Evolutionary conservation across 1,140 invertebrate species (phyloP), one percentile per base, ranked within the genome.

Genomic region (Dreissena rostriformis): DNA sequence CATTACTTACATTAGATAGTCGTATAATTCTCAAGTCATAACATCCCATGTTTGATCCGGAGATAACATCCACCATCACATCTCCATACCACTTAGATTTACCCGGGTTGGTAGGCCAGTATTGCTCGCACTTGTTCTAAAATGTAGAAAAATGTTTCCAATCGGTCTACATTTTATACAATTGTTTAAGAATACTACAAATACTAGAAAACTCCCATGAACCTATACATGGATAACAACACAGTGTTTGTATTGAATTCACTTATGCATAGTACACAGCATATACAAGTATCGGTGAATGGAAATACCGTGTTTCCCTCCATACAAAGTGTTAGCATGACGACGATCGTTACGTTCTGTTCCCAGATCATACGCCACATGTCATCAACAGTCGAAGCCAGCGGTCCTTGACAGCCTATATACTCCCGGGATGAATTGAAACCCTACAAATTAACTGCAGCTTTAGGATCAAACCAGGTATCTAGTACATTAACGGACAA

Each of bases 311-410:
- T 82, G 65, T 78, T 88, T 12, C 82, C 84, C 94, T 99, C 87
- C 72, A 78, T 67, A n/a, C 94, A 85, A 66, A 93, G 90, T 0
- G 98, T 99, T n/a, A 99, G 94, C 98, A 99, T 99, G 4, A 99
- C 97, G 87, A 99, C 98, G n/a, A 98, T 97, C 83, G 97, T 95
- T 39, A 97, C 97, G 89, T 98, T 97, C 81, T 97, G 97, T 93
- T 99, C 98, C 98, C 98, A 99, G 88, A 97, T 96, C 98, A 99
- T 99, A 86, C 98, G 95, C 98, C 98, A 99, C 95, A 99, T 99
- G 94, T 99, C 98, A 91, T 98, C 97, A 52, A 98, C 95, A 0
- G 98, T 99, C 63, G 97, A 97, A 92, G 98, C 97, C 87, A 99
- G 93, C 12, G 98, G 98, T 8, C 98, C 98, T 95, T 99, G 98